Base-by-base conservation (phyloP, 1,140 invertebrate genomes). In the Reticulitermes speratus region DNA sequence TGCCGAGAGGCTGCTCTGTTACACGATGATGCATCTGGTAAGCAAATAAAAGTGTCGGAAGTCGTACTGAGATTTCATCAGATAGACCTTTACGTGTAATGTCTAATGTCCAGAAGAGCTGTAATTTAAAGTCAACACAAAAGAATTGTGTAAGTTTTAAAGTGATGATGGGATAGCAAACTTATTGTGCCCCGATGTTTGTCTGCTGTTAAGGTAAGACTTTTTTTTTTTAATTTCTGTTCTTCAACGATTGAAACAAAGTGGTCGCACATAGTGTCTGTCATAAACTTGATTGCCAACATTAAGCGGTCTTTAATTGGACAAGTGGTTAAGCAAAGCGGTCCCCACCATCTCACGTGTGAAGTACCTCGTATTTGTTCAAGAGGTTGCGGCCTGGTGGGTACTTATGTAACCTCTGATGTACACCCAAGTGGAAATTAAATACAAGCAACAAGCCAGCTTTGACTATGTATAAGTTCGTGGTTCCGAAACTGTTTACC, bases 241-340 rank as follows among this genome's bases (percentile, higher is more conserved):
- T 65, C 65, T 30, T 75, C 25, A 30, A 16, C 16, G 65, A 75
- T 30, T 75, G 65, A 30, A 75, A 75, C 65, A 75, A 75, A 75
- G 65, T 30, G 65, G 65, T 30, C n/a, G n/a, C 6, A 65, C 59
- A 65, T 21, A 65, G 0, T 19, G 55, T 5, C 59, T n/a, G 1
- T 75, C n/a, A 25, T 25, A 75, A 25, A n/a, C 65, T 75, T 25
- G 52, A 55, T 55, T 21, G 14, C 8, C n/a, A 30, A 30, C 65
- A 75, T 75, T 75, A 75, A 75, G 65, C 65, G n/a, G 65, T n/a
- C 65, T 75, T 75, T 75, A 30, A 75, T n/a, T 75, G 65, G 9
- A 30, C 65, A 75, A 75, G 25, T 16, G n/a, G 25, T 75, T 75
- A 75, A n/a, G n/a, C n/a, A 25, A 75, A 14, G 14, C 21, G 8